Percentiles rank a stretch among this genome's conserved stretches.
Evolutionary conservation across 2,888 invertebrate genomes (phyloP).

Genomic region (Syrphus vitripennis): DNA sequence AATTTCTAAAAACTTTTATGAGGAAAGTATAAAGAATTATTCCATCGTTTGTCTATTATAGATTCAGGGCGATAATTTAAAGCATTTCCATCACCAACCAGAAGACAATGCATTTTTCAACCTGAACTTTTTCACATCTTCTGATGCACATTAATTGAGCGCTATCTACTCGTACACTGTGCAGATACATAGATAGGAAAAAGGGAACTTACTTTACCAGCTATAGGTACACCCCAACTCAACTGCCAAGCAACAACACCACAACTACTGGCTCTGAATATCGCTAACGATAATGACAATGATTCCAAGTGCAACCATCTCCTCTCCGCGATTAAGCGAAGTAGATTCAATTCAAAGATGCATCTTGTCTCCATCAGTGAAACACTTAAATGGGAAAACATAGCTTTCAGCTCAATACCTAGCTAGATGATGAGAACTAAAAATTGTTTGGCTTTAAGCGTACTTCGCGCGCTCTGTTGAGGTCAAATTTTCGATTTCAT

Average conservation of each 20-base stretch:
- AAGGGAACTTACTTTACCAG: background rate
- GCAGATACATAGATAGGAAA: background rate
- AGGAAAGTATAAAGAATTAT: conserved; percentile 28
- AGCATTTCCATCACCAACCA: conserved; percentile 18
- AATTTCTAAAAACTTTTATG: conserved; percentile 19
- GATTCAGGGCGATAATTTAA: conserved; percentile 44
- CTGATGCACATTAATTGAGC: background rate
- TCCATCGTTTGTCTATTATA: background rate
- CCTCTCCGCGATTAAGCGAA: background rate
- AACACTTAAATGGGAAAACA: background rate
- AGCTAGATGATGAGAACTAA: conserved; percentile 35
- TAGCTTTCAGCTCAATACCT: background rate
- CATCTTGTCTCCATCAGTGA: conserved; percentile 8
- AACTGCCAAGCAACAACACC: conserved; percentile 9
- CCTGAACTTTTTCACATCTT: background rate
- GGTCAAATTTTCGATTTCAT: conserved; percentile 73
- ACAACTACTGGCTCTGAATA: conserved; percentile 21
- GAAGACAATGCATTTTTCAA: background rate
- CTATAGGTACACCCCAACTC: background rate
- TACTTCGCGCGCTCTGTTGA: conserved; percentile 13
- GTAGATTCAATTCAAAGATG: background rate
- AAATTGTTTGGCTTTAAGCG: background rate
- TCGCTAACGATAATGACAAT: conserved; percentile 55
- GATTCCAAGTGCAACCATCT: conserved; percentile 16
- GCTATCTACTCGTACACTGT: background rate